phyloP scores from a whole-genome alignment of 2,888 invertebrate genomes.

The Nymphalis polychloros region DNA sequence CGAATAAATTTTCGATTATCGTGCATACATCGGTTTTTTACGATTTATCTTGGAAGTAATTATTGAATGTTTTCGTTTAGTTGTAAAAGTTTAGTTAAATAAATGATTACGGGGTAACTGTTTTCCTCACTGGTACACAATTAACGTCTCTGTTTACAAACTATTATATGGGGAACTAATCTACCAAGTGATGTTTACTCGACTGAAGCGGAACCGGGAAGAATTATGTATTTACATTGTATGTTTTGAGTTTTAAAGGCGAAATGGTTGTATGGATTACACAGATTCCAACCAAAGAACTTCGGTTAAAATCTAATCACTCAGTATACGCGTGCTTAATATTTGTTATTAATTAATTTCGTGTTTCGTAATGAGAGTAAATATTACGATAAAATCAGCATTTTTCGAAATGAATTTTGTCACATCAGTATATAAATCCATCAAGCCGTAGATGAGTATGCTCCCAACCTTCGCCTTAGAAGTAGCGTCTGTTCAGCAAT shows the following conservation, averaged over 20 bases:
- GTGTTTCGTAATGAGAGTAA: too few relatives aligned
- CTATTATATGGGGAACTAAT: not conserved
- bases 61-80: slow-evolving; percentile 1
- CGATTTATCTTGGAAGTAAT: slow-evolving; percentile 8
- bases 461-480: too few relatives aligned
- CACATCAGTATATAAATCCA: too few relatives aligned
- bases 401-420: too few relatives aligned
- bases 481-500: too few relatives aligned
- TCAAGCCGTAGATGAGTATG: too few relatives aligned
- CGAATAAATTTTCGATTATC: slow-evolving; percentile 5
- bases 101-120: not conserved
- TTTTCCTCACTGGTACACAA: not conserved
- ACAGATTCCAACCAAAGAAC: too few relatives aligned
- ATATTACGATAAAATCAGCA: too few relatives aligned
- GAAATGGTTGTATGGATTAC: not conserved
- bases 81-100: slow-evolving; percentile 3
- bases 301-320: too few relatives aligned
- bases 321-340: too few relatives aligned
- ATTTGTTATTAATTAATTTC: too few relatives aligned
- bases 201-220: not conserved
- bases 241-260: not conserved
- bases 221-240: not conserved
- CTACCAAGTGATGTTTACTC: not conserved
- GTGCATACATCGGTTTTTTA: not conserved
- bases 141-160: not conserved